Evolutionary conservation across 2,113 vertebrate genomes (phyloP).

Genomic region (Protobothrops mucrosquamatus): DNA sequence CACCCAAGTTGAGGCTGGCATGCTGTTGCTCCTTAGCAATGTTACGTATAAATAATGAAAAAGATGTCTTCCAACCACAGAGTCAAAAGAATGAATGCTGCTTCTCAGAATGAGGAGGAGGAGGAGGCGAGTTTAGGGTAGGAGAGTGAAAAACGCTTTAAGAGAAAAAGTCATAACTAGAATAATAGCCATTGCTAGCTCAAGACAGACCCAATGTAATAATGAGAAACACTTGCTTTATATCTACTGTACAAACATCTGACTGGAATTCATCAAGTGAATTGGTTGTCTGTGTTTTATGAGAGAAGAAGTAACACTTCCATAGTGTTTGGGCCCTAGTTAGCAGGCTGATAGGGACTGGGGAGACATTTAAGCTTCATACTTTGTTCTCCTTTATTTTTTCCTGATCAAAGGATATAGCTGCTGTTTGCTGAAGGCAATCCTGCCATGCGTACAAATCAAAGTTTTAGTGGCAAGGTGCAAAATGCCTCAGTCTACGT

Average conservation of each 20-base stretch:
- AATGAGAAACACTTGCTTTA: not conserved
- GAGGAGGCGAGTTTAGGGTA: not conserved
- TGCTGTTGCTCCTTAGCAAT: constrained; percentile 45
- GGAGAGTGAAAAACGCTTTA: not conserved
- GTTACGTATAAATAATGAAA: constrained; percentile 40
- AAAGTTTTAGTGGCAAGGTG: not conserved
- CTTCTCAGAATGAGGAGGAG: constrained; percentile 1
- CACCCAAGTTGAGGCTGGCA: constrained; percentile 38
- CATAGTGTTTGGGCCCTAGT: not conserved
- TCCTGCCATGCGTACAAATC: not conserved
- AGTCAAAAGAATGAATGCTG: not conserved
- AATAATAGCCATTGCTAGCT: not conserved
- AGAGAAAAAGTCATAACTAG: not conserved
- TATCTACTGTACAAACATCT: not conserved
- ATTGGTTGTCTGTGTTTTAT: not conserved
- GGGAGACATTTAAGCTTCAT: not conserved
- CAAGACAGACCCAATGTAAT: not conserved
- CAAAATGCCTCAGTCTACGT: not conserved
- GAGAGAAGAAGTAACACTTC: not conserved
- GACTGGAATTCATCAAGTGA: not conserved
- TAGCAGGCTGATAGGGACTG: not conserved
- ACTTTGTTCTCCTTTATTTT: not conserved
- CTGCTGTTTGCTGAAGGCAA: not conserved
- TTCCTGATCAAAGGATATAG: too few relatives aligned
- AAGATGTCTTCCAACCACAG: constrained; percentile 12